phyloP scores from a whole-genome alignment of 2,113 vertebrate genomes.

The Eulacestoma nigropectus region DNA sequence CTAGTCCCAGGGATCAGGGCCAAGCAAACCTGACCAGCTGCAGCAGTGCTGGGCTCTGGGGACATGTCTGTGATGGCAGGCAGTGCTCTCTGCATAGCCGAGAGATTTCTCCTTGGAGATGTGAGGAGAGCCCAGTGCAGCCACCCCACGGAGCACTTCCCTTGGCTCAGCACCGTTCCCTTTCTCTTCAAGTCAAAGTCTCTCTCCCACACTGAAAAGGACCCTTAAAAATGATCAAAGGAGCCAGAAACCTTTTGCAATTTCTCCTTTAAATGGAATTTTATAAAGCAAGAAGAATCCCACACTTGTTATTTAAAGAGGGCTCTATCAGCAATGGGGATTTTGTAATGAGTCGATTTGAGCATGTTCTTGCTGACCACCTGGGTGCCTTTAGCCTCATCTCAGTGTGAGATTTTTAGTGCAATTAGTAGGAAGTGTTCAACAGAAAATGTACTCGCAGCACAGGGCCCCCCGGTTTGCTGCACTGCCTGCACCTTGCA shows the following conservation, averaged over 20 bases:
- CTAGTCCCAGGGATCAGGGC: not conserved
- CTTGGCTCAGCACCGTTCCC: rapidly evolving
- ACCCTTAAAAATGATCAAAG: not conserved
- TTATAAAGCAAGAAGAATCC: not conserved
- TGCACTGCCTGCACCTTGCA: not conserved
- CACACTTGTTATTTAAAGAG: not conserved
- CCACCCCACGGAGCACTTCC: rapidly evolving
- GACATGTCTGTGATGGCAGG: rapidly evolving
- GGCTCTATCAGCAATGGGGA: not conserved
- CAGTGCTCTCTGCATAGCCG: rapidly evolving
- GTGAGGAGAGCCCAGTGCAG: not conserved
- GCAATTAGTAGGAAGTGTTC: not conserved
- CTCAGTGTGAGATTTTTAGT: not conserved
- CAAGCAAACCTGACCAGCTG: not conserved
- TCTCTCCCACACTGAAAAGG: not conserved
- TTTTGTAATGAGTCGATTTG: not conserved
- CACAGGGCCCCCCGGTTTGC: not conserved
- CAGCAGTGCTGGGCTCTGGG: not conserved
- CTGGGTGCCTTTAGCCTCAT: not conserved
- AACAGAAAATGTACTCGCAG: not conserved
- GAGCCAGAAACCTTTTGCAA: not conserved
- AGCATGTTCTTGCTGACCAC: not conserved
- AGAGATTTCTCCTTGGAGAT: not conserved
- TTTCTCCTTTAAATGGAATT: conserved; percentile 7
- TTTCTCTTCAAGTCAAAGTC: not conserved